Percentiles rank a stretch among this genome's conserved stretches.
These are phyloP conservation scores for Chelonia mydas DNA, from an alignment of 2,797 vertebrate species.

Conservation along the genomic window DNA sequence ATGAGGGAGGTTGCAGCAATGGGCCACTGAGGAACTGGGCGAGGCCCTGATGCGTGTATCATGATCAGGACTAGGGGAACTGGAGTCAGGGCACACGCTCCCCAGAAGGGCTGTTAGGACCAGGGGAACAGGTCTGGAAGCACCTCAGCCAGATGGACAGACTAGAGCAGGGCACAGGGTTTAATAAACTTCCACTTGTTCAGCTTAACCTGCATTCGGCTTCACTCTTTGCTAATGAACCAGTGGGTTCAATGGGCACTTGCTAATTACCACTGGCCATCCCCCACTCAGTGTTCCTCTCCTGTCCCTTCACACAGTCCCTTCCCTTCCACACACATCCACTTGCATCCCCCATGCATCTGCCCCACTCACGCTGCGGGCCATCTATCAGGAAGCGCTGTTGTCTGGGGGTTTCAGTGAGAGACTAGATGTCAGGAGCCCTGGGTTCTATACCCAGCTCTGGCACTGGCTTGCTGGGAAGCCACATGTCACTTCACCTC, in stretches of 20 bases:
- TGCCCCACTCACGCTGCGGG: fast-evolving
- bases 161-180: background rate
- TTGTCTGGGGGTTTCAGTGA: background rate
- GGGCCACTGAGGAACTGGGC: background rate
- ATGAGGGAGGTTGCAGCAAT: background rate
- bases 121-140: background rate
- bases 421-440: background rate
- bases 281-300: background rate
- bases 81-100: background rate
- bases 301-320: background rate
- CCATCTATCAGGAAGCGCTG: background rate
- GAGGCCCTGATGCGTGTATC: background rate
- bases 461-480: background rate
- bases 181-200: background rate
- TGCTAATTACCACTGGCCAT: background rate
- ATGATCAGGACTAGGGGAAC: background rate
- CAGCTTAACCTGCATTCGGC: too few relatives aligned
- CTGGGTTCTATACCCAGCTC: background rate
- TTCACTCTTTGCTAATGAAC: too few relatives aligned
- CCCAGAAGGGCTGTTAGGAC: too few relatives aligned
- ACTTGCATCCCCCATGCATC: background rate
- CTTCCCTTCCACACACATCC: background rate
- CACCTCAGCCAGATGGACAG: background rate
- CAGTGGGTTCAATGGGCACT: background rate
- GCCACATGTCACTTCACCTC: fast-evolving